A percentile compares a stretch with the other conserved stretches of the same genome.
Evolutionary conservation across 2,797 vertebrate species (phyloP).

Genomic region (Sebastes reedi): DNA sequence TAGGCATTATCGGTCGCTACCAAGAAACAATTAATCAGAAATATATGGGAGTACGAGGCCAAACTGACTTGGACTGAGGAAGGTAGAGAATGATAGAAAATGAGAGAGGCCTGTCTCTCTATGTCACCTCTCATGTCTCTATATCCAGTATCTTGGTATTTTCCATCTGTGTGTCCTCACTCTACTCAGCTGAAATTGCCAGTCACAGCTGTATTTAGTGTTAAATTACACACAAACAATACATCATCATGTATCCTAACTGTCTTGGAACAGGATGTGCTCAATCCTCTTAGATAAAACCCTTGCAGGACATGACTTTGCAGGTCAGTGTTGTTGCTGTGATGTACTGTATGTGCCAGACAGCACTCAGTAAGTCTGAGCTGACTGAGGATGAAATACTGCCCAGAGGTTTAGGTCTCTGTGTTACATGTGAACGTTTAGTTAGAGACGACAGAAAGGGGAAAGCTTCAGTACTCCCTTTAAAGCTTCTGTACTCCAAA

Average conservation of each 20-base stretch:
- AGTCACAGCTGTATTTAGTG: not conserved
- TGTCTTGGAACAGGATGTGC: not conserved
- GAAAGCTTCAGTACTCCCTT: not conserved
- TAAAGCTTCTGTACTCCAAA: not conserved
- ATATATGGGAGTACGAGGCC: not conserved
- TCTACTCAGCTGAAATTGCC: not conserved
- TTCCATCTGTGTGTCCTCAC: not conserved
- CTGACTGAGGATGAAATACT: constrained; percentile 10
- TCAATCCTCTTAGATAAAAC: not conserved
- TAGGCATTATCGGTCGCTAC: too few species aligned
- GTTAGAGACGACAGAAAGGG: not conserved
- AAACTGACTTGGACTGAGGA: not conserved
- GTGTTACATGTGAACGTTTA: not conserved
- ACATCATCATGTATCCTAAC: not conserved
- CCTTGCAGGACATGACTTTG: not conserved
- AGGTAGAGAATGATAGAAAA: not conserved
- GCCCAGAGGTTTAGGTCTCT: not conserved
- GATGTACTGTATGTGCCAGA: not conserved
- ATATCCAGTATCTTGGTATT: not conserved
- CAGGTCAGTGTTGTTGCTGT: not conserved
- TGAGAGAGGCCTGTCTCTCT: not conserved
- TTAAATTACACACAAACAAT: not conserved
- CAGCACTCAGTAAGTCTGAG: not conserved
- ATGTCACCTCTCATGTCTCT: not conserved
- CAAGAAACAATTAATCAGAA: not conserved